Conservation (phyloP, 2,113 vertebrate genomes). For the Ammospiza caudacuta region DNA sequence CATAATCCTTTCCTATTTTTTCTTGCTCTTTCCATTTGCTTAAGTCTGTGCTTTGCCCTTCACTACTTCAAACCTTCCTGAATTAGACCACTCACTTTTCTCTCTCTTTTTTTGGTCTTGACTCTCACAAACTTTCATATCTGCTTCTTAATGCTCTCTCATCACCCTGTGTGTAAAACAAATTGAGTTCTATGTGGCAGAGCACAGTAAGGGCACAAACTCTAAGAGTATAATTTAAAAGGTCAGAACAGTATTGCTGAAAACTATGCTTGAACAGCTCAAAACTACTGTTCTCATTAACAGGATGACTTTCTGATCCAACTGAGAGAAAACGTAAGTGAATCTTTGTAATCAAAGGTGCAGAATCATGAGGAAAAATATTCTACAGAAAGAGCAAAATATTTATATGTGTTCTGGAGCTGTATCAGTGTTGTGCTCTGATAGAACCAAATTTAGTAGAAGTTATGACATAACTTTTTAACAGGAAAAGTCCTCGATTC, state of each 20-base stretch:
- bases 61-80: background rate
- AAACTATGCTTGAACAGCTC: background rate
- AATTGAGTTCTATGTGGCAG: background rate
- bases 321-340: background rate
- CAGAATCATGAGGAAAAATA: background rate
- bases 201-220: background rate
- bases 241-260: background rate
- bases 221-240: background rate
- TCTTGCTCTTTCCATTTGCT: background rate
- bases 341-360: background rate
- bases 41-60: background rate
- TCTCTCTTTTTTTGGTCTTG: background rate
- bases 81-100: background rate
- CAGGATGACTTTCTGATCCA: background rate
- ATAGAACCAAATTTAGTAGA: background rate
- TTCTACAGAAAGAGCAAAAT: background rate
- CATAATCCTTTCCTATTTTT: background rate
- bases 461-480: background rate
- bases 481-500: background rate
- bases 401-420: background rate
- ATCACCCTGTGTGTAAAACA: background rate
- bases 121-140: background rate
- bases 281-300: background rate
- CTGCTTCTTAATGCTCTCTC: background rate
- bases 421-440: background rate